Evolutionary conservation across 2,113 vertebrate species (phyloP).

Genomic region (Oenanthe oenanthe): DNA sequence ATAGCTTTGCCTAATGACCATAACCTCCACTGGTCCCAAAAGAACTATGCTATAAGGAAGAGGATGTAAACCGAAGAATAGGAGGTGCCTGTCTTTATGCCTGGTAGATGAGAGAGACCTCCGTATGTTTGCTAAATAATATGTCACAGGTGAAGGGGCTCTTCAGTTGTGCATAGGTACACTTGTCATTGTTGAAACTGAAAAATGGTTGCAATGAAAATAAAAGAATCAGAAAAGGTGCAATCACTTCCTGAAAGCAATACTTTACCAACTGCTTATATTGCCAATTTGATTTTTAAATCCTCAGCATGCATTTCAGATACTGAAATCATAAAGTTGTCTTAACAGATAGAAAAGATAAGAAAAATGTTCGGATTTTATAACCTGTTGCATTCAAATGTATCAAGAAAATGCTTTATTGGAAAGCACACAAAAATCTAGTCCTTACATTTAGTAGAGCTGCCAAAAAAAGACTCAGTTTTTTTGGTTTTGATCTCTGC

Average conservation of each 20-base stretch:
- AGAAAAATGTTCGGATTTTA: not conserved
- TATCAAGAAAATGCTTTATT: not conserved
- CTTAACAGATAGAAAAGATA: not conserved
- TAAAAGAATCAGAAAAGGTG: not conserved
- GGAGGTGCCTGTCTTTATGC: not conserved
- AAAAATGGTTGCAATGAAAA: not conserved
- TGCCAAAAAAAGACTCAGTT: fast-evolving
- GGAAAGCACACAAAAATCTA: not conserved
- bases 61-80: not conserved
- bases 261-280: not conserved
- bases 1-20: not conserved
- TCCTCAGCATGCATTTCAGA: not conserved
- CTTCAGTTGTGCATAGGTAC: not conserved
- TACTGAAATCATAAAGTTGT: not conserved
- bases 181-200: not conserved
- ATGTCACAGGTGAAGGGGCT: not conserved
- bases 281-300: not conserved
- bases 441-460: not conserved
- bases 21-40: not conserved
- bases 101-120: not conserved
- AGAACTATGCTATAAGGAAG: not conserved
- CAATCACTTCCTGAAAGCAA: not conserved
- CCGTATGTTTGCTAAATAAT: not conserved
- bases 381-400: not conserved
- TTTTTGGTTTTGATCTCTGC: not conserved